Base-by-base conservation (phyloP, 2,113 vertebrate genomes). In the Chaenocephalus aceratus region DNA sequence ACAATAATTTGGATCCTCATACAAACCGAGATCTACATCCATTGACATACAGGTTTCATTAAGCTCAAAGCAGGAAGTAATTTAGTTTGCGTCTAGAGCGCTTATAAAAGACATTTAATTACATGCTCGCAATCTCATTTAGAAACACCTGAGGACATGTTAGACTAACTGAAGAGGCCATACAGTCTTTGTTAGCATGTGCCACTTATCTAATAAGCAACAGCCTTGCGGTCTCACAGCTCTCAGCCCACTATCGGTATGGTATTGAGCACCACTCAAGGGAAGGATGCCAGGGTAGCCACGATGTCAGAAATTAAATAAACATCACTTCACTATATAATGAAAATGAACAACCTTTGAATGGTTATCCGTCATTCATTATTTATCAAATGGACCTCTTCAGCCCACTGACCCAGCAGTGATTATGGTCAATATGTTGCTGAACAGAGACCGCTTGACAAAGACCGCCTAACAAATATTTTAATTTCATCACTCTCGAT, bases 41-140 rank as follows among this genome's bases (percentile, higher is more conserved):
- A 96, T 96, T 96, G 95, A 97, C 97, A 96, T 96, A 94, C 95
- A 97, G 96, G 95, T 96, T 97, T 97, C 97, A 98, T 97, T 97
- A 97, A 97, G 97, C 95, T 96, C 96, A 95, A 96, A 97, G 97
- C 95, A 91, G 96, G 95, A 96, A 96, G 96, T 97, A 96, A 97
- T 97, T 97, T 96, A 95, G 94, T 95, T 96, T 96, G 95, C 96
- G 80, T 80, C 64, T 78, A 74, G 18, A 59, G 64, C 3, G 49
- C 75, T 79, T 95, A 95, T 94, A 94, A 95, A 95, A 95, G 94
- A 94, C 92, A 94, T 96, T 97, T 97, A 97, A 97, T 98, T 96
- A 96, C 95, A 96, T 94, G 95, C 94, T 92, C 95, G 95, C 94
- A 94, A 96, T 95, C 95, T 96, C 95, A 95, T 97, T 96, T 96